A percentile compares a stretch with the other conserved stretches of the same genome.
Evolutionary conservation across 2,888 invertebrate genomes (phyloP).

Genomic region (Nephrotoma flavescens): DNA sequence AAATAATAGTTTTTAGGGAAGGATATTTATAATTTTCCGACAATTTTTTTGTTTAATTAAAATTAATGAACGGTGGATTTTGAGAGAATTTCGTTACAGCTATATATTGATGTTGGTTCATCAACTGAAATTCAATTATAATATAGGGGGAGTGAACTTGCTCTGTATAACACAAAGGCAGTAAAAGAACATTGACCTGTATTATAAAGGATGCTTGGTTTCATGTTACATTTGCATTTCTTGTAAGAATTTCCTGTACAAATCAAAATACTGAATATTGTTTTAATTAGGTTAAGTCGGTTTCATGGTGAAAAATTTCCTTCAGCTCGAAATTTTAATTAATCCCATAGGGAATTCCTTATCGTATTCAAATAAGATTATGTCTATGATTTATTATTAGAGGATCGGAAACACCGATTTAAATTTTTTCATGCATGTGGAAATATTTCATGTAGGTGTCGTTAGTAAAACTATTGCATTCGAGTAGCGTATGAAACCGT

Average conservation of each 20-base stretch:
- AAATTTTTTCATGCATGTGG: too few relatives aligned
- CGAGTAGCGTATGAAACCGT: too few relatives aligned
- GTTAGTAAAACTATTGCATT: too few relatives aligned
- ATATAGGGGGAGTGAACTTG: neutral
- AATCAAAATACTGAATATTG: neutral
- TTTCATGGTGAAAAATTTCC: neutral
- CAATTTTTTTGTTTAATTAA: neutral
- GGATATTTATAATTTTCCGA: neutral
- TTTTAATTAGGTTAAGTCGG: neutral
- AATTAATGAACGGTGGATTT: neutral
- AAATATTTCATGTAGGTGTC: too few relatives aligned
- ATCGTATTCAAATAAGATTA: too few relatives aligned
- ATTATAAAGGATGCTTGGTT: neutral
- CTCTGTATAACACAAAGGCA: neutral
- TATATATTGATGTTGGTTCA: neutral
- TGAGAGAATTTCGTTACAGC: neutral
- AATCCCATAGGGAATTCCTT: neutral
- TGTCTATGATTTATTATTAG: too few relatives aligned
- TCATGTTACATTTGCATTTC: neutral
- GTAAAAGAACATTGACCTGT: neutral
- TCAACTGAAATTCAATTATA: neutral
- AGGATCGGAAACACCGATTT: too few relatives aligned
- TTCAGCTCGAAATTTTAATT: neutral
- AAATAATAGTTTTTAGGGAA: neutral
- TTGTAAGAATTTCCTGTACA: neutral